These are phyloP conservation scores for Prochilodus magdalenae DNA, from an alignment of 2,113 vertebrate species.

Conservation along the genomic window DNA sequence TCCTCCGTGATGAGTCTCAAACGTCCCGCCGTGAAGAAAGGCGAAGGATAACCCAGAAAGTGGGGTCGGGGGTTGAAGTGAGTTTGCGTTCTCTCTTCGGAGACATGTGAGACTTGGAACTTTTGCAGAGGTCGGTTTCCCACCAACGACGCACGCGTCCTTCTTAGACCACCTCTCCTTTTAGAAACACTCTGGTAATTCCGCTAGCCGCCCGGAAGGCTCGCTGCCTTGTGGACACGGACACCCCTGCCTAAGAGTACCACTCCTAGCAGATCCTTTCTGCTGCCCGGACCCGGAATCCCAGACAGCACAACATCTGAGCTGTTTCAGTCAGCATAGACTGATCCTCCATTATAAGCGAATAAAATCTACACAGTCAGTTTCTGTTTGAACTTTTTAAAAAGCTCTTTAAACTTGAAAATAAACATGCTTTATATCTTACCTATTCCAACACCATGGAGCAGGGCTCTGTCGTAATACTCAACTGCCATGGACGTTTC, in stretches of 20 bases:
- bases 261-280: neutral
- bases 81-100: slow-evolving; percentile 6
- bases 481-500: slow-evolving; percentile 37
- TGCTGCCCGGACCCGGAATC: slow-evolving; percentile 10
- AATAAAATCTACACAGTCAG: too few species aligned
- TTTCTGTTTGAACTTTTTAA: too few species aligned
- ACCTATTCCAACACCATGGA: neutral
- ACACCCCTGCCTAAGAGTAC: neutral
- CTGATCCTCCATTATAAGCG: too few species aligned
- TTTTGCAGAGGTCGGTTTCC: slow-evolving; percentile 6
- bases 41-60: slow-evolving; percentile 11
- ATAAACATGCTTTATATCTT: slow-evolving; percentile 5
- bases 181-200: too few species aligned
- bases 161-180: slow-evolving; percentile 16
- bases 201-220: too few species aligned
- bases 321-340: too few species aligned
- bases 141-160: neutral
- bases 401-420: too few species aligned
- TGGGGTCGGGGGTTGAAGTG: neutral
- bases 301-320: slow-evolving; percentile 24
- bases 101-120: slow-evolving; percentile 5
- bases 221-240: too few species aligned
- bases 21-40: neutral
- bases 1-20: too few species aligned
- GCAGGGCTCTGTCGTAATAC: slow-evolving; percentile 50